Percentiles rank a stretch among this genome's conserved stretches.
Evolutionary conservation across 1,140 invertebrate genomes (phyloP).

Genomic region (Dinoponera quadriceps): DNA sequence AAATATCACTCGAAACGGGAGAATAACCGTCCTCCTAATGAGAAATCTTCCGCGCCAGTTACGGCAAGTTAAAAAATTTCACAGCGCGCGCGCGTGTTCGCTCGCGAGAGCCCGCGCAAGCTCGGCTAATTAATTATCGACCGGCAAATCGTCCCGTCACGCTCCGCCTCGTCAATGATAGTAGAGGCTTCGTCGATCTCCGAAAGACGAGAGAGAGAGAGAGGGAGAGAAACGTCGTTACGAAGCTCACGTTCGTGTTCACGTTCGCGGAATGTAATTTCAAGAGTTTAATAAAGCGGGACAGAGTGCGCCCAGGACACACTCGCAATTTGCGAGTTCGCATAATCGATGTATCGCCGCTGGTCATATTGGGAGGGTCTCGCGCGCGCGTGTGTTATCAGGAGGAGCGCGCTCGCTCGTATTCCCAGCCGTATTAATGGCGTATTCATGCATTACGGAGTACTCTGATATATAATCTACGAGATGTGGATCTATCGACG

Average conservation of each 20-base stretch:
- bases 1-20: conserved; percentile 45
- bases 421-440: conserved; percentile 43
- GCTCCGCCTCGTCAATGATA: conserved; percentile 11
- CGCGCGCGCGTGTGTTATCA: conserved; percentile 36
- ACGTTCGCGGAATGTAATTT: conserved; percentile 38
- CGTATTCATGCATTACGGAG: conserved; percentile 38
- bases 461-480: conserved; percentile 15
- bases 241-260: neutral
- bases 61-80: conserved; percentile 36
- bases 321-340: conserved; percentile 50
- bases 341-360: conserved; percentile 59
- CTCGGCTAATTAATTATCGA: conserved; percentile 56
- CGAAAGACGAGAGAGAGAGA: neutral
- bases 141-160: conserved; percentile 14
- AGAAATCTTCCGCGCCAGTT: conserved; percentile 49
- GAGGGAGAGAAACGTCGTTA: conserved; percentile 10
- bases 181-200: neutral
- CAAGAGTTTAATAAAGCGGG: conserved; percentile 43
- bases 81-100: too few species aligned
- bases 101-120: too few species aligned
- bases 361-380: conserved; percentile 48
- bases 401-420: conserved; percentile 19
- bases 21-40: conserved; percentile 17
- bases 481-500: neutral
- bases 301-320: conserved; percentile 6